These are phyloP conservation scores for Thalassaphorura encarpata DNA, from an alignment of 1,140 invertebrate genomes.

Conservation along the genomic window DNA sequence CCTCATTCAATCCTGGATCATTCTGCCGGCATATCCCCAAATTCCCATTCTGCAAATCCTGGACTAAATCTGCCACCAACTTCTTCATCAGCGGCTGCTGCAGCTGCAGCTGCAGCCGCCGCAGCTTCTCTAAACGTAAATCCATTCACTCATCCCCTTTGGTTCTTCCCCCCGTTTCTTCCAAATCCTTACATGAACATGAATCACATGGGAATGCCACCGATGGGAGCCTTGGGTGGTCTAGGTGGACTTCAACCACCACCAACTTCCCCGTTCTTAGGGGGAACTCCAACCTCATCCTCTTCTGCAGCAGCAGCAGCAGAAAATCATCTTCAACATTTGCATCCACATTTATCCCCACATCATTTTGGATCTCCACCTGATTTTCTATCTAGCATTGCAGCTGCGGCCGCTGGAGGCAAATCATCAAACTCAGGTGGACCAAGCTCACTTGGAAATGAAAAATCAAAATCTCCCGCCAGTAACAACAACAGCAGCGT, in stretches of 20 bases:
- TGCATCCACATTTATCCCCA: no score
- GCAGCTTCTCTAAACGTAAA: conserved; percentile 11
- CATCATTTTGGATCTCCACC: no score
- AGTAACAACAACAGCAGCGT: no score
- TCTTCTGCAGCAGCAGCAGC: neutral
- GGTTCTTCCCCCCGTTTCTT: conserved; percentile 33
- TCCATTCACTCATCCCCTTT: conserved; percentile 26
- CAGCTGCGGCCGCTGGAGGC: no score
- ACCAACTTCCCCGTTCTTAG: neutral
- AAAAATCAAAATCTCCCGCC: no score
- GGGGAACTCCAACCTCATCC: neutral
- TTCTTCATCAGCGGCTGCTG: conserved; percentile 2
- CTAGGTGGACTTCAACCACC: neutral
- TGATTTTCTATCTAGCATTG: no score
- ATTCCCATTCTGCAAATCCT: no score
- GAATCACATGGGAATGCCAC: conserved; percentile 18
- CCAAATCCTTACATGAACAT: conserved; percentile 32
- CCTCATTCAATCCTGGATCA: no score
- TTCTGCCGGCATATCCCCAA: no score
- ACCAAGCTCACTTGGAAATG: no score
- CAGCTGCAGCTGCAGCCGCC: conserved; percentile 18
- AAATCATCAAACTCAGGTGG: no score
- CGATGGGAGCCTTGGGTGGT: neutral
- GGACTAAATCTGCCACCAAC: no score
- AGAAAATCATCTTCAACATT: neutral